These are phyloP conservation scores for Alethe castanea DNA, from an alignment of 2,113 vertebrate species.

Conservation along the genomic window DNA sequence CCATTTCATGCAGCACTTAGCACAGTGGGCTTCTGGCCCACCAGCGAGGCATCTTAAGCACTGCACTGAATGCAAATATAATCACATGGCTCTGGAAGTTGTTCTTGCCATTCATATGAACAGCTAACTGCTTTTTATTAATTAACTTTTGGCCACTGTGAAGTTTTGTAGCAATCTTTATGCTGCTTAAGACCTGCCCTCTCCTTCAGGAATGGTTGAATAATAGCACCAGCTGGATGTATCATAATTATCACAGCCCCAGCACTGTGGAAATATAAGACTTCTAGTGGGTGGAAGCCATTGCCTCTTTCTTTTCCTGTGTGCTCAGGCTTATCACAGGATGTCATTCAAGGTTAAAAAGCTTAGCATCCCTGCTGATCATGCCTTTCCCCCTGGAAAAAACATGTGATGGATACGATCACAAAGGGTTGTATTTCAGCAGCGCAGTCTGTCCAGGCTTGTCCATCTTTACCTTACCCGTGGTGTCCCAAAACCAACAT, in stretches of 20 bases:
- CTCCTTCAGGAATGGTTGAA: conserved; percentile 38
- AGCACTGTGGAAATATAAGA: conserved; percentile 48
- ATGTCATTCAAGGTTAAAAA: conserved; percentile 69
- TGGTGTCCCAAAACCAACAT: conserved; percentile 22
- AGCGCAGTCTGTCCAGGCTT: conserved; percentile 16
- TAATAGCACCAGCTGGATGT: conserved; percentile 57
- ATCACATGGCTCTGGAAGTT: conserved; percentile 51
- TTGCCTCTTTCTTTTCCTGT: conserved; percentile 54
- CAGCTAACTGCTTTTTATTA: conserved; percentile 52
- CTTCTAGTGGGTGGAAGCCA: conserved; percentile 58
- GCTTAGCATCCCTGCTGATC: conserved; percentile 65
- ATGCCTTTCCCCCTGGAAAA: conserved; percentile 59
- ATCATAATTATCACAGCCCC: conserved; percentile 50
- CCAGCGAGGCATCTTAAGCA: neutral
- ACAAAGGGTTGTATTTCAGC: conserved; percentile 62
- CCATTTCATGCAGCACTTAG: conserved; percentile 28
- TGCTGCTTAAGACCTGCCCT: neutral
- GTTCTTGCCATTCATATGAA: conserved; percentile 41
- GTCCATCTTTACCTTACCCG: conserved; percentile 54
- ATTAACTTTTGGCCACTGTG: conserved; percentile 29
- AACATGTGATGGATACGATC: conserved; percentile 55
- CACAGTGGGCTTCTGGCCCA: conserved; percentile 58
- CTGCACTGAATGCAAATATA: conserved; percentile 40
- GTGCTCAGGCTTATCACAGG: conserved; percentile 36
- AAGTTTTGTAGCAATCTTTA: conserved; percentile 8